Conservation (phyloP, 1,140 invertebrate genomes). For the Pollicipes pollicipes region DNA sequence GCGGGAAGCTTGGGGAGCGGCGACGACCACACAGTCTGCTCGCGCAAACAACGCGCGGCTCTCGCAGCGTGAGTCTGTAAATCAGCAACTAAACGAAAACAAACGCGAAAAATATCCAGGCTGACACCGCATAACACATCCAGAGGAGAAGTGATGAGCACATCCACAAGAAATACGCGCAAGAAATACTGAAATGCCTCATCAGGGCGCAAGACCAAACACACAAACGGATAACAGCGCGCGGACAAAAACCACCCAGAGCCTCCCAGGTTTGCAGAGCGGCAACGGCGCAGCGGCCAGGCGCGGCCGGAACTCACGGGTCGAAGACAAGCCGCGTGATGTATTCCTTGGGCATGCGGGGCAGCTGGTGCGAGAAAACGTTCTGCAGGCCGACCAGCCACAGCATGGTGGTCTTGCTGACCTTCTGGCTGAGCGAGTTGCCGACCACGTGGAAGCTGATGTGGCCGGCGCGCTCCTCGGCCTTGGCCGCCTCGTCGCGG, state of each 20-base stretch:
- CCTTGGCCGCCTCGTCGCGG: conserved; percentile 72
- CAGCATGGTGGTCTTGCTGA: conserved; percentile 73
- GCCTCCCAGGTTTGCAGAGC: no score
- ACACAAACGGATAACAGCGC: no score
- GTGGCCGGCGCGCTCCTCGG: conserved; percentile 69
- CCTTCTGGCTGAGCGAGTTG: conserved; percentile 70
- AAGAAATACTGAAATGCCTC: no score
- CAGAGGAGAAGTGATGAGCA: no score
- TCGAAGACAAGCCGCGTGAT: conserved; percentile 94
- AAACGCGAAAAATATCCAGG: no score
- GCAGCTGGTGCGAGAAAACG: conserved; percentile 87
- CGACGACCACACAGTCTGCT: background rate
- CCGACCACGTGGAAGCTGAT: conserved; percentile 89
- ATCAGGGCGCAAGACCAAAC: no score
- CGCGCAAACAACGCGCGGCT: no score
- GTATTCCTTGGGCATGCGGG: conserved; percentile 95
- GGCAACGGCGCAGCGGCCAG: no score
- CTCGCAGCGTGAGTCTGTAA: no score
- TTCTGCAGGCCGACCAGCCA: conserved; percentile 88
- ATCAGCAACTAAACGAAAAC: conserved; percentile 4
- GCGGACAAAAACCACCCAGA: no score
- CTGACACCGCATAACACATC: no score
- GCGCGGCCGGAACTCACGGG: conserved; percentile 43
- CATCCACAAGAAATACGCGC: no score
- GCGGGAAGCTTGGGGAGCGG: background rate